Evolutionary conservation across 2,888 invertebrate species (phyloP), one percentile per base, ranked within the genome.

Genomic region (Ceriagrion tenellum): DNA sequence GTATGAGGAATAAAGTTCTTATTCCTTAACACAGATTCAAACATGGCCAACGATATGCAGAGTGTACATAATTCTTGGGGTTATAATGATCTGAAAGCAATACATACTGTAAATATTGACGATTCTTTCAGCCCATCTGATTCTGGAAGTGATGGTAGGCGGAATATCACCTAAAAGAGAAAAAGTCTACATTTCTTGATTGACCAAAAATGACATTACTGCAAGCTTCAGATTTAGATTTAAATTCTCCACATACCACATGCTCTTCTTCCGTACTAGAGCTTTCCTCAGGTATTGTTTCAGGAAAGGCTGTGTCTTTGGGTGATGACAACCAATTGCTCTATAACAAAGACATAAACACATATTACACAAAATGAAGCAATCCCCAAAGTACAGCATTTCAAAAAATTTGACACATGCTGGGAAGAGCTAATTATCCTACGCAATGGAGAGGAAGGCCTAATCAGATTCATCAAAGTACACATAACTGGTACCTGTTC

Each of bases 251-350:
- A 96, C 97, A 97, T 97, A 98, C 99, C 96, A 99, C 99, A 96
- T 99, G 99, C 96, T 99, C 99, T 96, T 99, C 99, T 97, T 99
- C 99, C 95, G 99, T 98, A 96, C 99, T 99, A 8, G 99, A 99
- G 96, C 98, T 99, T 97, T 99, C 99, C 97, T 99, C 99, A 0
- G 99, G 99, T 96, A 99, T 99, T 16, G 99, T 99, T 97, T 99
- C 99, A 20, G 99, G 99, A 96, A 99, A 99, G 95, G 98, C 98
- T 30, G 98, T 98, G 96, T 99, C 99, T 97, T 99, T 99, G 10
- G 99, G 98, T 20, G 99, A 99, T 8, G 98, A 98, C 26, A 98
- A 97, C 98, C 98, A 98, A 59, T 97, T 97, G 30, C 97, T 98
- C 97, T 98, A 96, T 95, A 96, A 96, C 96, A 93, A 47, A 35